Evolutionary conservation across 2,797 vertebrate genomes (phyloP).

Genomic region (Diplodus sargus): DNA sequence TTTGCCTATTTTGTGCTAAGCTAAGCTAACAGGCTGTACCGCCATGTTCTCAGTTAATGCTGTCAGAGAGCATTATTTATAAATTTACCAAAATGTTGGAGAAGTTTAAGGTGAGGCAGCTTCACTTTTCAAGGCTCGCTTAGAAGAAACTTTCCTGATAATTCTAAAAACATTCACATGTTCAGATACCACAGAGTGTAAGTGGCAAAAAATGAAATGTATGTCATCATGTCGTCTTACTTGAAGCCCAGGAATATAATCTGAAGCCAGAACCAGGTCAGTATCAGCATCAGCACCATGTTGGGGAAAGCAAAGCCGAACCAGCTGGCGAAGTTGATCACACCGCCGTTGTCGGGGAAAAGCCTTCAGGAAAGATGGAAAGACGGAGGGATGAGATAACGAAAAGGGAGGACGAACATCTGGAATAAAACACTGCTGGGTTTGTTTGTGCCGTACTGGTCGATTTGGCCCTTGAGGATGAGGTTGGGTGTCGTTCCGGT

Average conservation of each 20-base stretch:
- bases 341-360: slow-evolving; percentile 79
- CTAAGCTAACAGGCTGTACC: no score
- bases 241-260: slow-evolving; percentile 90
- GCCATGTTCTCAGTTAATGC: no score
- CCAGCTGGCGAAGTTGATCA: slow-evolving; percentile 96
- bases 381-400: not conserved
- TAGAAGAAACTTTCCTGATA: no score
- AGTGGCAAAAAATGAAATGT: not conserved
- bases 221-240: slow-evolving; percentile 82
- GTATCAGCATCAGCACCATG: slow-evolving; percentile 86
- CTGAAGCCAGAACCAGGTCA: slow-evolving; percentile 93
- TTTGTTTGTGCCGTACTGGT: slow-evolving; percentile 82
- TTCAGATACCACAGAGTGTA: not conserved
- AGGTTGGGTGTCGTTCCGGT: slow-evolving; percentile 95
- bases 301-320: slow-evolving; percentile 93
- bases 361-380: slow-evolving; percentile 78
- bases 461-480: slow-evolving; percentile 93
- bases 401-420: not conserved
- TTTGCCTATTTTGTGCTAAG: no score
- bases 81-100: no score
- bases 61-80: no score
- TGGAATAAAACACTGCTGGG: not conserved
- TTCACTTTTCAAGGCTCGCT: not conserved
- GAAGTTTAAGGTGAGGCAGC: no score
- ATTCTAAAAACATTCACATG: not conserved